phyloP scores from a whole-genome alignment of 2,113 vertebrate genomes.

The Podilymbus podiceps region DNA sequence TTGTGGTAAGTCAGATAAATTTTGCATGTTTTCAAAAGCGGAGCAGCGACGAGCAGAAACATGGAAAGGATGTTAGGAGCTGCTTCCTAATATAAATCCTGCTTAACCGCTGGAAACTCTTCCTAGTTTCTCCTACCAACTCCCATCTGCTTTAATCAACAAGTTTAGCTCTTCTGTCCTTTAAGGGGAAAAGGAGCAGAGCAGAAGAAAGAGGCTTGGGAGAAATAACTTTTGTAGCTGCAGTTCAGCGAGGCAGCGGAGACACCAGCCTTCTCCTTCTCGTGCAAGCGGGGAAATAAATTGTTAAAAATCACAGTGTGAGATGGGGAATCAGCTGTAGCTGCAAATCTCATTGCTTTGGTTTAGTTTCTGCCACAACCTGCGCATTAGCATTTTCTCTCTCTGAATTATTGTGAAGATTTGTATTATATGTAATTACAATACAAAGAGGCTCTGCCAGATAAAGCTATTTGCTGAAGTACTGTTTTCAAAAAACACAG shows the following conservation, averaged over 20 bases:
- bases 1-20: constrained; percentile 36
- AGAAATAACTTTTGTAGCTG: constrained; percentile 63
- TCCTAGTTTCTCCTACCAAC: background rate
- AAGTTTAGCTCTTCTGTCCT: constrained; percentile 5
- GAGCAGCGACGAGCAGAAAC: background rate
- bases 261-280: background rate
- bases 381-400: constrained; percentile 37
- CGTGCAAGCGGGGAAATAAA: constrained; percentile 38
- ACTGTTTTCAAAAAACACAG: constrained; percentile 66
- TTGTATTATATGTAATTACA: constrained; percentile 64
- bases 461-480: constrained; percentile 64
- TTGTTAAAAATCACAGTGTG: constrained; percentile 38
- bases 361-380: constrained; percentile 54
- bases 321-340: constrained; percentile 43
- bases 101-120: background rate
- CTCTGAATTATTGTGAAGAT: constrained; percentile 59
- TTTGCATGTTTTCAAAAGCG: constrained; percentile 22
- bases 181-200: constrained; percentile 49
- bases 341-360: constrained; percentile 44
- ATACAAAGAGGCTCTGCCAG: constrained; percentile 62
- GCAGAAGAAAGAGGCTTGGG: constrained; percentile 32
- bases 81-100: constrained; percentile 34
- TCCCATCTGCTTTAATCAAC: constrained; percentile 11
- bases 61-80: constrained; percentile 5
- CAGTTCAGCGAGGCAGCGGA: constrained; percentile 14